Evolutionary conservation across 1,140 invertebrate species (phyloP).

Genomic region (Hycleus cichorii): DNA sequence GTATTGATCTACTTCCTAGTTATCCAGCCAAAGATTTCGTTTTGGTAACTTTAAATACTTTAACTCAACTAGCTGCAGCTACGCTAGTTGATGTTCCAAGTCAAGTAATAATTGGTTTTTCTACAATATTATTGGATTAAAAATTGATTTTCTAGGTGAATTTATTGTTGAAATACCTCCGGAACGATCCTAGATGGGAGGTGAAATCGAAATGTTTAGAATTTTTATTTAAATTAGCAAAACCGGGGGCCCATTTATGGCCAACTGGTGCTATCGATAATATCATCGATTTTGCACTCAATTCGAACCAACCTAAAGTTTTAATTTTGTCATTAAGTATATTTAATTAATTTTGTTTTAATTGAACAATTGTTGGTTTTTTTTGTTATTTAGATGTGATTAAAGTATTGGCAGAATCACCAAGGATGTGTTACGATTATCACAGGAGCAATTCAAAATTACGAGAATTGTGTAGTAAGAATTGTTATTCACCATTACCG

Average conservation of each 20-base stretch:
- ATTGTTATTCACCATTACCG: slow-evolving; percentile 55
- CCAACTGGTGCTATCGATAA: slow-evolving; percentile 51
- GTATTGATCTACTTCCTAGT: slow-evolving; percentile 72
- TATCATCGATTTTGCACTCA: slow-evolving; percentile 35
- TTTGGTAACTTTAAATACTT: slow-evolving; percentile 73
- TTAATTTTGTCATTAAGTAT: slow-evolving; percentile 40
- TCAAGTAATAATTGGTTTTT: slow-evolving; percentile 53
- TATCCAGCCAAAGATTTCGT: slow-evolving; percentile 88
- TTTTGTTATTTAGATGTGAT: slow-evolving; percentile 37
- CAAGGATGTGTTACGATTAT: slow-evolving; percentile 47
- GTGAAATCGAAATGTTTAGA: slow-evolving; percentile 69
- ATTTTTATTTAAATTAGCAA: slow-evolving; percentile 68
- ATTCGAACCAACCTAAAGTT: slow-evolving; percentile 29
- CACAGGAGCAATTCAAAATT: slow-evolving; percentile 46
- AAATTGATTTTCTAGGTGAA: slow-evolving; percentile 42
- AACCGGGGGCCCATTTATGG: slow-evolving; percentile 75
- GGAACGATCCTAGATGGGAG: slow-evolving; percentile 56
- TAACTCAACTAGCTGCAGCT: slow-evolving; percentile 79
- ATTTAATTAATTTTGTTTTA: background rate
- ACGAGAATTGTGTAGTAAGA: slow-evolving; percentile 46
- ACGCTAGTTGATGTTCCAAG: slow-evolving; percentile 86
- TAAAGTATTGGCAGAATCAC: slow-evolving; percentile 49
- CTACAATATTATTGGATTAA: background rate
- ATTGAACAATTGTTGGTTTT: slow-evolving; percentile 9
- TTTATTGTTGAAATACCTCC: slow-evolving; percentile 50